phyloP scores from a whole-genome alignment of 2,888 invertebrate genomes.

The Brachyptera putata region DNA sequence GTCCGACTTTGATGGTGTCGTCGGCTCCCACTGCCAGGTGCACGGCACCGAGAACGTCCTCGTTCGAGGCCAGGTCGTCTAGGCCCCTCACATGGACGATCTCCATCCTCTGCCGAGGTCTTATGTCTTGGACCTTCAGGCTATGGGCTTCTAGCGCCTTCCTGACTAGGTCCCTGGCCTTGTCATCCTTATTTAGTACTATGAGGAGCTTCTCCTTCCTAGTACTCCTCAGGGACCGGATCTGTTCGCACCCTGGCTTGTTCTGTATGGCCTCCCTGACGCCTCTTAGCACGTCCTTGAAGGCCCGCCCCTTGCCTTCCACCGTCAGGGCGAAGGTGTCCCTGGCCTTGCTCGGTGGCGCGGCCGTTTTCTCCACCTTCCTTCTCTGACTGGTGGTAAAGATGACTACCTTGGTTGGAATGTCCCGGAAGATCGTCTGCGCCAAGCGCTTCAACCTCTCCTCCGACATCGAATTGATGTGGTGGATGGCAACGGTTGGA shows the following conservation, averaged over 20 bases:
- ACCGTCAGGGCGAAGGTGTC: background rate
- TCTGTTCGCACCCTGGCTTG: background rate
- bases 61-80: background rate
- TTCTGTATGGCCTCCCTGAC: background rate
- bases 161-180: background rate
- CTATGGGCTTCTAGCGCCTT: background rate
- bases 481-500: background rate
- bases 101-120: background rate
- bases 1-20: background rate
- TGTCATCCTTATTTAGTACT: background rate
- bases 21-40: background rate
- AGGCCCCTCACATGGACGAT: background rate
- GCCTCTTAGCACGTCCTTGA: background rate
- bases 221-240: background rate
- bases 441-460: background rate
- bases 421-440: background rate
- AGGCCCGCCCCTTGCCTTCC: background rate
- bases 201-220: background rate
- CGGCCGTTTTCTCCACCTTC: background rate
- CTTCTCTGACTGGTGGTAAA: no score
- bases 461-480: background rate
- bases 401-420: no score
- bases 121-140: background rate
- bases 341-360: background rate
- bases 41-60: background rate